Evolutionary conservation across 2,888 invertebrate genomes (phyloP), one percentile per base, ranked within the genome.

Genomic region (Drosophila pseudotalamancana): DNA sequence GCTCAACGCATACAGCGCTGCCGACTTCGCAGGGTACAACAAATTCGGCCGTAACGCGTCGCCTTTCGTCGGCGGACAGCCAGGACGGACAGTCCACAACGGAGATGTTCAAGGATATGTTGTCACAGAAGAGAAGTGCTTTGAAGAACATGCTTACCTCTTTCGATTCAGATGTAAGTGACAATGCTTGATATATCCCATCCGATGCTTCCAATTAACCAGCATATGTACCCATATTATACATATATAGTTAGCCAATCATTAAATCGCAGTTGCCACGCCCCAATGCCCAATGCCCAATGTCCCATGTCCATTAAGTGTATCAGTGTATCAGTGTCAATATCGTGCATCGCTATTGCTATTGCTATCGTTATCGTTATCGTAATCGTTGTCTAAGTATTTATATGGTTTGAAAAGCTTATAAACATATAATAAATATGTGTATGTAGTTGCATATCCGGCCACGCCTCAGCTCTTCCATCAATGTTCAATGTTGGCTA

Each of bases 91-190:
- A 95, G 84, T 95, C 96, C 46, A 96, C 97, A 2, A 95, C 97
- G 0, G 98, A 98, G 88, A 97, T 98, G 94, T 96, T 98, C 90
- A 95, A 97, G 88, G 98, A 98, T 88, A 95, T 98, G 94, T 93
- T 98, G 79, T 97, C 96, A 76, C 97, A 97, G 90, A 98, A 98
- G 91, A 94, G 97, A 77, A 96, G 97, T 89, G 94, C 96, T 87
- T 93, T 97, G 23, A 93, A 97, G 72, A 96, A 96, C 90, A 97
- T 96, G 92, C 92, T 98, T 56, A 96, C 97, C 55, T 98, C 96
- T 6, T 97, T 95, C 90, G 98, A 96, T 88, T 97, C 97, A 0
- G 98, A 98, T 92, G 97, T 97, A 93, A 95, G 95, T 94, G 11
- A 5, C 11, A 11, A 18, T 11, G n/a, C 6, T 18, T 18, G 12